Conservation (phyloP, 92 coral and sea anemone genomes). For the Epizoanthus scotinus region DNA sequence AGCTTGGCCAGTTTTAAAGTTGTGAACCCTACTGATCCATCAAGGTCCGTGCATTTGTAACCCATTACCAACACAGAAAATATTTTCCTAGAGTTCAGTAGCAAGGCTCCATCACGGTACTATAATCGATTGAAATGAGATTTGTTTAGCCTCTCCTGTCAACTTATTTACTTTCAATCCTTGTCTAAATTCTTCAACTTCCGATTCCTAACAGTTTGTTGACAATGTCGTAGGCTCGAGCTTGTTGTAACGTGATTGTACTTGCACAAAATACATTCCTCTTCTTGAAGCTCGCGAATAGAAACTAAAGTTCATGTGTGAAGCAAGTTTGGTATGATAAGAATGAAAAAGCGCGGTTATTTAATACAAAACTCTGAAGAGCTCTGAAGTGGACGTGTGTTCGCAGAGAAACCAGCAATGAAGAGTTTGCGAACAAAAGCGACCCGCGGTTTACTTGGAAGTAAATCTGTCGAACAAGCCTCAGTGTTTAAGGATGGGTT, state of each 20-base stretch:
- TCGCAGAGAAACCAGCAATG: too few species aligned
- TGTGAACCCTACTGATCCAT: not conserved
- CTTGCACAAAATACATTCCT: not conserved
- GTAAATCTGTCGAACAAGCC: too few species aligned
- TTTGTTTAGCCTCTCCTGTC: constrained; percentile 7
- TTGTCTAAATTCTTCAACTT: constrained; percentile 20
- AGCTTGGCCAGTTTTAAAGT: not conserved
- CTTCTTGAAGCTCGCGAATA: too few species aligned
- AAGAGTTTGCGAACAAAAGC: too few species aligned
- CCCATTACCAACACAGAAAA: not conserved
- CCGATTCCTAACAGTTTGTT: constrained; percentile 3
- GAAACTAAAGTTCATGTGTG: too few species aligned
- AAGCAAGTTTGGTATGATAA: too few species aligned
- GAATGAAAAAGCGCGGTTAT: too few species aligned
- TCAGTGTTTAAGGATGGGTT: too few species aligned
- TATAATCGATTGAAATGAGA: not conserved
- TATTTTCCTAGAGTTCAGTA: not conserved
- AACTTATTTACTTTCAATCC: constrained; percentile 24
- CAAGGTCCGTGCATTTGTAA: not conserved
- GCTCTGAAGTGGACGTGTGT: too few species aligned
- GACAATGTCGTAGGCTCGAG: not conserved
- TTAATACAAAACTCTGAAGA: too few species aligned
- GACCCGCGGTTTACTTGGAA: too few species aligned
- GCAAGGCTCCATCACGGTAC: not conserved
- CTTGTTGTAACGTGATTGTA: not conserved